Conservation (phyloP, 2,113 vertebrate genomes). For the Cricetomys ansorgei region DNA sequence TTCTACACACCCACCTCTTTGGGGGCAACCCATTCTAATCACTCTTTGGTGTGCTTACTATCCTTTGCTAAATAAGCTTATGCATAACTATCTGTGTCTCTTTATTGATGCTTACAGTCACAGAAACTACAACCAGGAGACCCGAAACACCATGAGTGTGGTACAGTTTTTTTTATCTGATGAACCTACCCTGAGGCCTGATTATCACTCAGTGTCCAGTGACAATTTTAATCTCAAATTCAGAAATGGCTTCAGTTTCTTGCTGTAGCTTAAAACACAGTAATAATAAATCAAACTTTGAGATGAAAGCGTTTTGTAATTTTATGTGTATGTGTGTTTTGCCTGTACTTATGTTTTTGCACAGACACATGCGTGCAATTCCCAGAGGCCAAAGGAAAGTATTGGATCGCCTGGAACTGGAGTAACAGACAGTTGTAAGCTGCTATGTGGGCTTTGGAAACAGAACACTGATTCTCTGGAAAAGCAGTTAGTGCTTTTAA, state of each 20-base stretch:
- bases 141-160: neutral
- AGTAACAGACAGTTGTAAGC: neutral
- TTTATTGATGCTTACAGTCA: neutral
- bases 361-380: neutral
- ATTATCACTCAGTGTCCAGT: neutral
- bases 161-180: neutral
- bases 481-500: neutral
- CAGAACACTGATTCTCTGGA: neutral
- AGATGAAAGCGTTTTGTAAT: neutral
- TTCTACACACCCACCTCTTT: neutral
- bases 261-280: neutral
- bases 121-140: neutral
- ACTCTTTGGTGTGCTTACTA: neutral
- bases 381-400: neutral
- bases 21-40: neutral
- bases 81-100: neutral
- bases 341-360: neutral
- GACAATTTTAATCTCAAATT: constrained; percentile 3
- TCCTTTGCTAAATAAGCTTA: neutral
- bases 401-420: no score
- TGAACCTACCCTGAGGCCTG: neutral
- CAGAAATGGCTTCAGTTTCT: neutral
- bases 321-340: no score
- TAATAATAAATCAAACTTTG: neutral
- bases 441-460: neutral